Evolutionary conservation across 2,888 invertebrate genomes (phyloP), one percentile per base, ranked within the genome.

Genomic region (Platerodrilus igneus): DNA sequence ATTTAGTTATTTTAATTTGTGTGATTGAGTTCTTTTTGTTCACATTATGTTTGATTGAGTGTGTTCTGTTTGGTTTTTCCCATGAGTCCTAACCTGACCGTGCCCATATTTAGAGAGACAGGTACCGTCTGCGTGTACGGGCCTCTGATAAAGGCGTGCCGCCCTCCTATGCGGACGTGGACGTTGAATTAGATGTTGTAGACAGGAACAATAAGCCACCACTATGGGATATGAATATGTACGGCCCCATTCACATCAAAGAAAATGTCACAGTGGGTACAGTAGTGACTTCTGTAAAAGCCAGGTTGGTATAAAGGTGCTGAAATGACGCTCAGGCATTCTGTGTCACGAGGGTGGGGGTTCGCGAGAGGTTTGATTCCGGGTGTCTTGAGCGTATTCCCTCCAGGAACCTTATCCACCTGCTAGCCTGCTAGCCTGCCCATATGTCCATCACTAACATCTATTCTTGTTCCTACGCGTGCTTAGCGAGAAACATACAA

Each of bases 241-340:
- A 93, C 82, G 91, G 93, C 79, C 92, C 92, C 79, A 90, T 90
- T 80, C 86, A 87, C 85, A 89, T 93, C 83, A 87, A 86, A 82
- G 93, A 94, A 86, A 93, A 93, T 87, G 90, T 92, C 83, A 91
- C 91, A 83, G 90, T 93, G 82, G 92, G 93, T 83, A 91, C 91
- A 77, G 87, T 89, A 83, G 91, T 93, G 82, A 91, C 91, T 79
- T 86, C 90, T 78, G 87, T 93, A 77, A 92, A 92, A 86, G 93
- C 93, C 81, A 91, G 92, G 92, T 87, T 86, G 85, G 86, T 86
- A 87, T 86, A 71, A 64, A 47, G 53, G 52, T 35, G 45, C 37
- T 31, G 40, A 43, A 40, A 44, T 48, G 49, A 70, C 68, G 69
- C 69, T 68, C 55, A 72, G 70, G 71, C 70, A 71, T 68, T 66